A percentile compares a stretch with the other conserved stretches of the same genome.
These are phyloP conservation scores for Calyptommatus sinebrachiatus DNA, from an alignment of 2,113 vertebrate genomes.

Conservation along the genomic window DNA sequence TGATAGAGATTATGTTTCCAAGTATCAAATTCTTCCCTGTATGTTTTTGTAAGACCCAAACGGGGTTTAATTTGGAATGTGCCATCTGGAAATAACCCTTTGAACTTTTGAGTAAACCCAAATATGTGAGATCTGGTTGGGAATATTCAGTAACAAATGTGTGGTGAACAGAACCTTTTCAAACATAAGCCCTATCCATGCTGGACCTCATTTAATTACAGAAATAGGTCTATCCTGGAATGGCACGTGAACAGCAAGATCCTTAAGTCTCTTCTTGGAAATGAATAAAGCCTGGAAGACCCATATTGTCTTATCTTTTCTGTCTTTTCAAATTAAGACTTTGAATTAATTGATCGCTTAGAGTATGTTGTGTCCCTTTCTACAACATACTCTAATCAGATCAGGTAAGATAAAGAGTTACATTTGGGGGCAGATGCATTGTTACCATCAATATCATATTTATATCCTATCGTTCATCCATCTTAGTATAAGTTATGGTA, in stretches of 20 bases:
- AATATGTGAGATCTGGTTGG: not conserved
- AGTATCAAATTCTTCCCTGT: conserved; percentile 46
- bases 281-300: too few species aligned
- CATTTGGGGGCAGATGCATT: too few species aligned
- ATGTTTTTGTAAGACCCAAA: not conserved
- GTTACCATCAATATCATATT: too few species aligned
- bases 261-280: too few species aligned
- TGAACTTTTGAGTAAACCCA: not conserved
- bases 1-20: conserved; percentile 10
- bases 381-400: too few species aligned
- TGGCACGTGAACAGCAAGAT: too few species aligned
- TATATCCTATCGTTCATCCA: too few species aligned
- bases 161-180: not conserved
- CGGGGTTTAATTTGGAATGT: not conserved
- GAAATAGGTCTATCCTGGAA: too few species aligned
- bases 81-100: conserved; percentile 11
- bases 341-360: not conserved
- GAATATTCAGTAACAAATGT: not conserved
- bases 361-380: not conserved
- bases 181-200: not conserved
- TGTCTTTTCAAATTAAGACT: not conserved
- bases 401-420: too few species aligned
- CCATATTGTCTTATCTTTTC: not conserved
- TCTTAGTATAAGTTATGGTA: too few species aligned
- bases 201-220: too few species aligned